Conservation (phyloP, 2,888 invertebrate genomes). For the Pycnomerus fuliginosus region DNA sequence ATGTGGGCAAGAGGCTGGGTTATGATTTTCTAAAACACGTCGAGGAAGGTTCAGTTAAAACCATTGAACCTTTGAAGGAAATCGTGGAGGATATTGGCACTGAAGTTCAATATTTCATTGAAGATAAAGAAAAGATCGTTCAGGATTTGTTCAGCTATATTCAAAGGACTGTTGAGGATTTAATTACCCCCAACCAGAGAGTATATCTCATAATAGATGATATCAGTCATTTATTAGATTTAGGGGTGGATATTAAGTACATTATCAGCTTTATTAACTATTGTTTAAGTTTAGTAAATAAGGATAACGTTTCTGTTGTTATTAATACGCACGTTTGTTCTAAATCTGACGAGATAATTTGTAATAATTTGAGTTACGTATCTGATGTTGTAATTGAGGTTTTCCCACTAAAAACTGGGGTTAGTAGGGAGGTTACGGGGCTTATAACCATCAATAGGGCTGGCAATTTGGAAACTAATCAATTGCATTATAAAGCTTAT, state of each 20-base stretch:
- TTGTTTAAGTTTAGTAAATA: constrained; percentile 50
- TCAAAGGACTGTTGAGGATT: constrained; percentile 28
- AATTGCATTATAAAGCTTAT: constrained; percentile 68
- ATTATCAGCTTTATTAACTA: constrained; percentile 57
- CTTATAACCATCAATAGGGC: constrained; percentile 59
- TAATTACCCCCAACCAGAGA: constrained; percentile 1
- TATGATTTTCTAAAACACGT: constrained; percentile 63
- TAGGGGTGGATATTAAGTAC: constrained; percentile 58
- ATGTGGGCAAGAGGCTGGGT: constrained; percentile 71
- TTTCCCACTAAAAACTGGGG: constrained; percentile 68
- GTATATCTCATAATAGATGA: constrained; percentile 67
- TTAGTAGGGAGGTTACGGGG: constrained; percentile 73
- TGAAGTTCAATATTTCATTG: constrained; percentile 31
- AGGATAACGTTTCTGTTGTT: constrained; percentile 54
- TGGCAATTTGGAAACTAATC: constrained; percentile 55
- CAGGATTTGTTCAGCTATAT: constrained; percentile 57
- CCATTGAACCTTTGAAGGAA: constrained; percentile 58
- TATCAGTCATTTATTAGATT: constrained; percentile 68
- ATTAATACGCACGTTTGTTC: constrained; percentile 60
- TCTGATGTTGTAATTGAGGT: constrained; percentile 65
- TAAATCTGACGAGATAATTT: constrained; percentile 60
- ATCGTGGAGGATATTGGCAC: constrained; percentile 51
- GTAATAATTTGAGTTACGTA: constrained; percentile 63
- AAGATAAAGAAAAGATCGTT: constrained; percentile 45
- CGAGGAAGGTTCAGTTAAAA: constrained; percentile 53